Evolutionary conservation across 1,140 invertebrate genomes (phyloP).

Genomic region (Drosophila takahashii): DNA sequence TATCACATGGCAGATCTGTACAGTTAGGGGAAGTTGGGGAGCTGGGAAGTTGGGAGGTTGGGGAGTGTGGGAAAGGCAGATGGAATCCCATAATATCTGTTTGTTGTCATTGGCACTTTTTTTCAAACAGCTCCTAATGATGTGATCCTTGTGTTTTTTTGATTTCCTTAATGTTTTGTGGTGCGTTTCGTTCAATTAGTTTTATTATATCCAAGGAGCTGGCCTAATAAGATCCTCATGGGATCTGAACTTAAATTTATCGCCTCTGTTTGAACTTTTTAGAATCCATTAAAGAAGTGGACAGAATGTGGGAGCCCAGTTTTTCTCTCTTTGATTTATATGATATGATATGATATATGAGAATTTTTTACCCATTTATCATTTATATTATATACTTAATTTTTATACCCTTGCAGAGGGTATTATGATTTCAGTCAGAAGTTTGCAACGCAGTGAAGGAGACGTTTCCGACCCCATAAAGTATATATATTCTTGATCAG

Average conservation of each 20-base stretch:
- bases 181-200: constrained; percentile 9
- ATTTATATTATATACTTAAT: not conserved
- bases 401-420: too few relatives aligned
- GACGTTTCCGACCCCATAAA: too few relatives aligned
- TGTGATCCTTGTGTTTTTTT: constrained; percentile 33
- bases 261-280: too few relatives aligned
- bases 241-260: constrained; percentile 6
- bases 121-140: constrained; percentile 27
- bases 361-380: not conserved
- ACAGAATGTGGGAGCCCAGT: too few relatives aligned
- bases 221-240: constrained; percentile 13
- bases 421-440: too few relatives aligned
- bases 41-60: not conserved
- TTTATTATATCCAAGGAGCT: not conserved
- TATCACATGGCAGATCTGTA: constrained; percentile 31
- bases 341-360: not conserved
- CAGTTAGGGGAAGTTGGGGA: not conserved
- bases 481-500: too few relatives aligned
- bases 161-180: constrained; percentile 5
- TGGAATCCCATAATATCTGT: constrained; percentile 31
- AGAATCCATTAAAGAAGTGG: too few relatives aligned
- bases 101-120: constrained; percentile 45
- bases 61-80: constrained; percentile 21
- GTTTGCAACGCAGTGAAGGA: too few relatives aligned
- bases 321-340: too few relatives aligned